Conservation (phyloP, 1,140 invertebrate species). For the Diorhabda sublineata region DNA sequence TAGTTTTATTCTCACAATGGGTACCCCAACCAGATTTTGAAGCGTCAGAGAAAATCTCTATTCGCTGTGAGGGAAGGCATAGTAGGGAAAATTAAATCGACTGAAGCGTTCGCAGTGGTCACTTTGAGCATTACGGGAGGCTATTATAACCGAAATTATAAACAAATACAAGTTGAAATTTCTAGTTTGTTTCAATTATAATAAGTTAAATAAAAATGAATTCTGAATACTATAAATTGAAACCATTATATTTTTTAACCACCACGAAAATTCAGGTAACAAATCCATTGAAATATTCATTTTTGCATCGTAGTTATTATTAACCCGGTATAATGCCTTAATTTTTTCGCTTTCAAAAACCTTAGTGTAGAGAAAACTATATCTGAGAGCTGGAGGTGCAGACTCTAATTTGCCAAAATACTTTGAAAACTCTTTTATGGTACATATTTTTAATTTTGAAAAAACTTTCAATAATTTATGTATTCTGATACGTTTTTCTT, state of each 20-base stretch:
- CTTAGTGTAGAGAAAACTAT: slow-evolving; percentile 18
- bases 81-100: too few relatives aligned
- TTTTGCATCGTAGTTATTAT: slow-evolving; percentile 1
- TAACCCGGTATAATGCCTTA: neutral
- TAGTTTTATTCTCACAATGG: slow-evolving; percentile 23
- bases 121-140: too few relatives aligned
- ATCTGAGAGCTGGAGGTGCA: slow-evolving; percentile 4
- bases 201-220: neutral
- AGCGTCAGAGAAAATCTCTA: slow-evolving; percentile 21
- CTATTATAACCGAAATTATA: too few relatives aligned
- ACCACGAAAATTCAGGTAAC: slow-evolving; percentile 13
- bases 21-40: slow-evolving; percentile 1
- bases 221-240: slow-evolving; percentile 3
- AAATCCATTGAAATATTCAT: neutral
- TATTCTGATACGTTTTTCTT: neutral
- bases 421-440: neutral
- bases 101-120: too few relatives aligned
- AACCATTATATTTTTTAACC: slow-evolving; percentile 9
- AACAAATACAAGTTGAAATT: neutral
- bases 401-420: slow-evolving; percentile 6
- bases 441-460: neutral
- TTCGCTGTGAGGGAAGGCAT: neutral
- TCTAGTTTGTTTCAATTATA: neutral
- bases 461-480: neutral
- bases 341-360: slow-evolving; percentile 15